Conservation (phyloP, 2,113 vertebrate genomes). For the Poeciliopsis occidentalis region DNA sequence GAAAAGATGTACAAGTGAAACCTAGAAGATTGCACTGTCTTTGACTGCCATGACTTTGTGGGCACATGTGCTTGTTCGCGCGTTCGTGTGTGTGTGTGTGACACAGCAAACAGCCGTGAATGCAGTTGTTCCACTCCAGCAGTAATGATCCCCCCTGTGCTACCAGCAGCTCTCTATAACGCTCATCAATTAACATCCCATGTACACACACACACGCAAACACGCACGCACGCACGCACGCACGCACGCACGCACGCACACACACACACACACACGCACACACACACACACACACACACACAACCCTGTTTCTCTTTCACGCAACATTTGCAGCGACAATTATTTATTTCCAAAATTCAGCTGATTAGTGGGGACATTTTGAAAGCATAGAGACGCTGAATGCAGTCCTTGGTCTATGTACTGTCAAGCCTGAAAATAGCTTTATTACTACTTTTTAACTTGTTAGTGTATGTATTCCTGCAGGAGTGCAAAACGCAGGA, state of each 20-base stretch:
- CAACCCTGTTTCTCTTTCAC: slow-evolving; percentile 76
- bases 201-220: slow-evolving; percentile 45
- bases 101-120: slow-evolving; percentile 80
- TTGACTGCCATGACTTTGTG: slow-evolving; percentile 48
- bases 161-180: slow-evolving; percentile 80
- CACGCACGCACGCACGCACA: slow-evolving; percentile 48
- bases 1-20: slow-evolving; percentile 36
- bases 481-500: slow-evolving; percentile 28
- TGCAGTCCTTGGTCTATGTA: slow-evolving; percentile 33
- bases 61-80: slow-evolving; percentile 3
- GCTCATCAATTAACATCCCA: slow-evolving; percentile 84
- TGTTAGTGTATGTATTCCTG: slow-evolving; percentile 36
- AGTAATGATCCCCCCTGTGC: slow-evolving; percentile 83
- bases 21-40: slow-evolving; percentile 41
- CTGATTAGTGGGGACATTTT: slow-evolving; percentile 81
- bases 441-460: slow-evolving; percentile 60
- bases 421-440: slow-evolving; percentile 71
- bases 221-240: slow-evolving; percentile 56
- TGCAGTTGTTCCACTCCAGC: slow-evolving; percentile 82
- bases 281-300: slow-evolving; percentile 53
- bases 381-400: slow-evolving; percentile 57
- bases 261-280: slow-evolving; percentile 44
- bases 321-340: slow-evolving; percentile 81
- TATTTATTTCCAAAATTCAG: slow-evolving; percentile 80
- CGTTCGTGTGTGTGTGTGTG: slow-evolving; percentile 47